Evolutionary conservation across 2,113 vertebrate species (phyloP), one percentile per base, ranked within the genome.

Genomic region (Aleadryas rufinucha): DNA sequence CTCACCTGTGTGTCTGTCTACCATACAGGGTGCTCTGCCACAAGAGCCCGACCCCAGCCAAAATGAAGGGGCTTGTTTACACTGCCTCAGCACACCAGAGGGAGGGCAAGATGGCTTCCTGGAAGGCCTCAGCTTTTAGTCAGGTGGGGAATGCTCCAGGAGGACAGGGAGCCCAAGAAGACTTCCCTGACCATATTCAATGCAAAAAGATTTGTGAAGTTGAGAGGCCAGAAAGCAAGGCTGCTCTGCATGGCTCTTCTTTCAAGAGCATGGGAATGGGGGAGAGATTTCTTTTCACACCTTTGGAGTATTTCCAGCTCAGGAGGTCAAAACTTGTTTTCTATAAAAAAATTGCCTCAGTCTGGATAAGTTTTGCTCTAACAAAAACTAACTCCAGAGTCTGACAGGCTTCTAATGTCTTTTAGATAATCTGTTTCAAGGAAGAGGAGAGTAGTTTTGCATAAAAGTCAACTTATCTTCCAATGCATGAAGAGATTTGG

Each of bases 61-160:
- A 42, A 83, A 80, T 7, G 20, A 80, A 79, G 16, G 20, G 11
- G 15, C 24, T 18, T 65, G 16, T 59, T 86, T 60, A 33, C 4
- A 4, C 18, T 56, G 30, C 10, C 37, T 74, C 2, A 2, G 22
- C 33, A 54, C 35, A 85, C 9, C 0, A 0, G 44, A 11, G 19
- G 30, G 30, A 65, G 30, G 35, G 33, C 22, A 45, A 30, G 44
- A 59, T 16, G 56, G 22, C 22, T 24, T 35, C 47, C 41, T 4
- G 0, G 60, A 54, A 74, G 56, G 45, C 37, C 11, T 4, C 2
- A 9, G 35, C 27, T 78, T 78, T 69, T 82, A 16, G 12, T 91
- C 5, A 39, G 35, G 5, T 56, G 20, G 8, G 35, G 33, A 59
- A 44, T 28, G 6, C 7, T 61, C 37, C 11, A 7, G 16, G 60